Base-by-base conservation (phyloP, 1,140 invertebrate genomes). In the Bombus pyrosoma region DNA sequence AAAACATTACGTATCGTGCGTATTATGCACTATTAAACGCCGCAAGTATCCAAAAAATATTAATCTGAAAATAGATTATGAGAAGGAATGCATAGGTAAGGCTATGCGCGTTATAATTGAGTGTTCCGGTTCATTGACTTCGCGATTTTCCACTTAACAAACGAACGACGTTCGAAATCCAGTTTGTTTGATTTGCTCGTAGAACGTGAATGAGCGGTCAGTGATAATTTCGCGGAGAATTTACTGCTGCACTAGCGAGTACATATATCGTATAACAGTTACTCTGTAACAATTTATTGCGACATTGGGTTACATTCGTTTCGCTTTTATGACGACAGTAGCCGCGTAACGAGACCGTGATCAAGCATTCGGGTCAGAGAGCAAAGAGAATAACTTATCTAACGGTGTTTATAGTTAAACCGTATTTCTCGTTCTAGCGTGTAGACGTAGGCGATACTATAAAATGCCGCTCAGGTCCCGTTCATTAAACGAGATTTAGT, bases 281-380 rank as follows among this genome's bases (percentile, higher is more conserved):
- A 72, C 41, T 39, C 47, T 53, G 47, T 81, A 64, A 85, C 83
- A 80, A 85, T 85, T 85, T 85, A 85, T 85, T 85, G 69, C 83
- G 83, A 85, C 83, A 85, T 71, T 79, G 53, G 53, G 68, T 73
- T 85, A 73, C 53, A 85, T 85, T 85, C 83, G 83, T 81, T 85
- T 81, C 76, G 82, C 74, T 83, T 83, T 78, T 83, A 83, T 53
- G 82, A 83, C 82, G 82, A 83, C 82, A 69, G 82, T 83, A 83
- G 82, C 82, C 74, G 82, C 64, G 82, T 83, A 83, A 83, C 82
- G 82, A 83, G 82, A 69, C 82, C 37, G 74, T 83, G 76, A 83
- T 83, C 82, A 83, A 83, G 73, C 82, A 78, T 78, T 78, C 82
- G 82, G 82, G 82, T 83, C 82, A 83, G 47, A 76, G 82, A 77